These are phyloP conservation scores for Sebastes oblongus DNA, from an alignment of 2,797 vertebrate genomes.

Conservation along the genomic window DNA sequence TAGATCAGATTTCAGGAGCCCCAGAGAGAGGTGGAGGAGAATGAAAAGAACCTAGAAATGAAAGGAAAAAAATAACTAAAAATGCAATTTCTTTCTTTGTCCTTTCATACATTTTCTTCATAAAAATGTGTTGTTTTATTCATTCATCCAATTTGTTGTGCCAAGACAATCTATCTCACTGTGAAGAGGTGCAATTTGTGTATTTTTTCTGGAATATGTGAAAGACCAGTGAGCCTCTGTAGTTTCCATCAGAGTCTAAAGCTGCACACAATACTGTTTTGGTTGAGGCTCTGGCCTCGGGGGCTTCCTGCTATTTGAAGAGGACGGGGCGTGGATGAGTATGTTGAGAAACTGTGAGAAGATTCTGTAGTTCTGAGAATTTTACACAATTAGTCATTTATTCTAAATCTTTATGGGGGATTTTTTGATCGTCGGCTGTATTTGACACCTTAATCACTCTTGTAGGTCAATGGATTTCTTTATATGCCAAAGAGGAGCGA, in stretches of 20 bases:
- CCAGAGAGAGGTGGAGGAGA: conserved; percentile 59
- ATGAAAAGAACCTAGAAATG: conserved; percentile 19
- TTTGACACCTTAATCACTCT: not conserved
- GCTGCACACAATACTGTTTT: conserved; percentile 60
- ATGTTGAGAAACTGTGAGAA: conserved; percentile 14
- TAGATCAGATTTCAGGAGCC: conserved; percentile 85
- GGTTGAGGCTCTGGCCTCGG: conserved; percentile 47
- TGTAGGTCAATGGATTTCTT: not conserved
- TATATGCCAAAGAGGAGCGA: not conserved
- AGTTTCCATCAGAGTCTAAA: conserved; percentile 42
- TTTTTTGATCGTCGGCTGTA: not conserved
- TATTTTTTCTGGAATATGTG: not conserved
- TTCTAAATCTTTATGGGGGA: not conserved
- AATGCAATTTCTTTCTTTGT: not conserved
- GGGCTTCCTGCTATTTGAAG: conserved; percentile 65
- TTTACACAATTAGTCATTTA: not conserved
- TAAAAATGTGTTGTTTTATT: not conserved
- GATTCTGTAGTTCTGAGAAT: conserved; percentile 13
- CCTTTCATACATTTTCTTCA: not conserved
- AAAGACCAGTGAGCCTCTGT: conserved; percentile 27
- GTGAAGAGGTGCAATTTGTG: not conserved
- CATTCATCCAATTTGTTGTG: not conserved
- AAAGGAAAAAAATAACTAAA: not conserved
- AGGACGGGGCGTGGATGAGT: conserved; percentile 36
- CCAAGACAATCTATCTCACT: not conserved